Evolutionary conservation across 2,113 vertebrate species (phyloP).

Genomic region (Sisor rabdophorus): DNA sequence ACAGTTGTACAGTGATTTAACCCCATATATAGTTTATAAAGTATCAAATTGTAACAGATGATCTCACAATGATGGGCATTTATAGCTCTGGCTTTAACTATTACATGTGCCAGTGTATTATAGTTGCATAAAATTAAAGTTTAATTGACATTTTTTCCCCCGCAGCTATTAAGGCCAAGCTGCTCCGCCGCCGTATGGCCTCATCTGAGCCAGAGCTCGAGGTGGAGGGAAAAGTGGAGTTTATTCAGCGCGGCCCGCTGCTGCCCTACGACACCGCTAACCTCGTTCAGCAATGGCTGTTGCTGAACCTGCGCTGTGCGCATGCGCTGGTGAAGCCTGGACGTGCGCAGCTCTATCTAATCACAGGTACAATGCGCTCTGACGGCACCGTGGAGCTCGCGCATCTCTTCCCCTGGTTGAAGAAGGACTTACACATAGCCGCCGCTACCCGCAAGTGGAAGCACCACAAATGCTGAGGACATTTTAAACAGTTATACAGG

Average conservation of each 20-base stretch:
- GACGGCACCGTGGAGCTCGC: constrained; percentile 68
- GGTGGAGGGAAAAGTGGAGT: constrained; percentile 78
- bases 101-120: neutral
- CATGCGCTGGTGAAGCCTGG: constrained; percentile 66
- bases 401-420: constrained; percentile 79
- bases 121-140: neutral
- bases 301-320: constrained; percentile 78
- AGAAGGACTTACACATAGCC: constrained; percentile 71
- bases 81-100: too few species aligned
- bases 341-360: constrained; percentile 73
- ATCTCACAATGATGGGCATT: too few species aligned
- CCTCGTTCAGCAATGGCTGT: constrained; percentile 81
- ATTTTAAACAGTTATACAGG: neutral
- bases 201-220: constrained; percentile 68
- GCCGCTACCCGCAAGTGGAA: constrained; percentile 80
- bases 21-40: too few species aligned
- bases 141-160: neutral
- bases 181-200: constrained; percentile 66
- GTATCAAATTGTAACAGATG: too few species aligned
- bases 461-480: constrained; percentile 75
- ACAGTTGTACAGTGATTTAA: too few species aligned
- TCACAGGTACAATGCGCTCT: constrained; percentile 69
- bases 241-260: constrained; percentile 73
- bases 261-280: constrained; percentile 77
- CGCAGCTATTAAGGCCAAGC: constrained; percentile 80